Base-by-base conservation (phyloP, 2,888 invertebrate species). In the Caenorhabditis sp. region DNA sequence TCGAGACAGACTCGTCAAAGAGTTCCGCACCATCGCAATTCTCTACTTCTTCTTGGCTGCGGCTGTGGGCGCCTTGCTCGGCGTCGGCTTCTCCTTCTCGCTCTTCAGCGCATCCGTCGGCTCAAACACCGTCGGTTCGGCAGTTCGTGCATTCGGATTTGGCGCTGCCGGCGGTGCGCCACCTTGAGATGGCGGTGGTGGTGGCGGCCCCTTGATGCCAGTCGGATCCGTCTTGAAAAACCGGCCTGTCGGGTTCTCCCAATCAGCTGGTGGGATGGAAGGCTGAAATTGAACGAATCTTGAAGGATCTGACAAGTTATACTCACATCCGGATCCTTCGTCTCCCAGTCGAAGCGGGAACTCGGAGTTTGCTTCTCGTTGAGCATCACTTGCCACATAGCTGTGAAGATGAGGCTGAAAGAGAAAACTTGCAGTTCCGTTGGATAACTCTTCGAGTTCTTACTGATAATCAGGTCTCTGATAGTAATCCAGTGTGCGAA, bases 391-490 rank as follows among this genome's bases (percentile, higher is more conserved):
- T 70, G 60, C 64, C 65, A 74, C 8, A 82, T 37, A 0, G 55
- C 68, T 47, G 69, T 74, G 78, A 78, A 82, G 28, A 82, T 18
- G 13, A 77, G 32, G 11, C 81, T 81, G 67, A n/a, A n/a, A n/a
- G n/a, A n/a, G n/a, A n/a, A n/a, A 81, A 80, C 22, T 6, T 1
- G n/a, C n/a, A 26, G 9, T 15, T 18, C 15, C 18, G 8, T 50
- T 1, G 13, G 22, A 11, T 13, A 24, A 32, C n/a, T 3, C 18
- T 51, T 51, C 8, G 11, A 28, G 22, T 15, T 15, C 80, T 50
- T 18, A 79, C 62, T 70, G 55, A 76, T 88, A 88, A 74, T 88
- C 84, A 6, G 88, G 88, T 37, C 87, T 74, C 24, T 58, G 68
- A 69, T 89, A 89, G 61, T 80, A 86, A 56, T 87, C 70, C 20